Percentiles rank a stretch among this genome's conserved stretches.
Conservation (phyloP, 2,888 invertebrate genomes). For the Lasius fuliginosus region DNA sequence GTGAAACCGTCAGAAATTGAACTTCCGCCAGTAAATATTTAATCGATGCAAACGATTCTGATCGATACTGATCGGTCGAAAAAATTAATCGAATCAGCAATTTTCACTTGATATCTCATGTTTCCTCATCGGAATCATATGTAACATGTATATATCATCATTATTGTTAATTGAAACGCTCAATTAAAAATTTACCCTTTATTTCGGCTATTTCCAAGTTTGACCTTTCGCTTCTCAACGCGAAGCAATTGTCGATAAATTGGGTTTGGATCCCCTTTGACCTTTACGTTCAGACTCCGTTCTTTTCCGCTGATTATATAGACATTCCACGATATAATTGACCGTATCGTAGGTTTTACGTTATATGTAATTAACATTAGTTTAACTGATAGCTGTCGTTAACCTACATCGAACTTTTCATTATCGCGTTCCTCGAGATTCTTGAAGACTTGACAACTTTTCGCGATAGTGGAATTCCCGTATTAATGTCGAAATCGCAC, state of each 20-base stretch:
- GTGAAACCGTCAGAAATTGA: constrained; percentile 61
- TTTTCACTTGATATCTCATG: background rate
- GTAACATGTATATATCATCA: background rate
- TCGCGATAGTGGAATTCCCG: background rate
- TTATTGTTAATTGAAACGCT: background rate
- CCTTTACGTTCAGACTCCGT: constrained; percentile 30
- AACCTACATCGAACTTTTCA: constrained; percentile 60
- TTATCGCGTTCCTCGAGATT: constrained; percentile 17
- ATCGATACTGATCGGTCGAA: background rate
- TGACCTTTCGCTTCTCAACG: constrained; percentile 25
- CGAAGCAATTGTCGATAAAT: constrained; percentile 16
- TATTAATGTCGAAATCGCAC: constrained; percentile 17
- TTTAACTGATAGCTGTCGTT: constrained; percentile 63
- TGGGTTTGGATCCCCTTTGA: constrained; percentile 20
- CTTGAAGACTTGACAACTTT: background rate
- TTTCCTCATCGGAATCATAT: background rate
- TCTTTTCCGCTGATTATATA: constrained; percentile 20
- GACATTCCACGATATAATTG: constrained; percentile 53
- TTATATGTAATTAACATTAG: constrained; percentile 64
- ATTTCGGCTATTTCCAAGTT: constrained; percentile 13
- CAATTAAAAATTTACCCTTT: background rate
- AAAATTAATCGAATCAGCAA: background rate
- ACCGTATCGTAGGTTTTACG: constrained; percentile 31
- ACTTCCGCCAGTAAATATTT: constrained; percentile 45
- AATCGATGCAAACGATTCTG: background rate